Conservation (phyloP, 2,797 vertebrate species). For the Acridotheres tristis region DNA sequence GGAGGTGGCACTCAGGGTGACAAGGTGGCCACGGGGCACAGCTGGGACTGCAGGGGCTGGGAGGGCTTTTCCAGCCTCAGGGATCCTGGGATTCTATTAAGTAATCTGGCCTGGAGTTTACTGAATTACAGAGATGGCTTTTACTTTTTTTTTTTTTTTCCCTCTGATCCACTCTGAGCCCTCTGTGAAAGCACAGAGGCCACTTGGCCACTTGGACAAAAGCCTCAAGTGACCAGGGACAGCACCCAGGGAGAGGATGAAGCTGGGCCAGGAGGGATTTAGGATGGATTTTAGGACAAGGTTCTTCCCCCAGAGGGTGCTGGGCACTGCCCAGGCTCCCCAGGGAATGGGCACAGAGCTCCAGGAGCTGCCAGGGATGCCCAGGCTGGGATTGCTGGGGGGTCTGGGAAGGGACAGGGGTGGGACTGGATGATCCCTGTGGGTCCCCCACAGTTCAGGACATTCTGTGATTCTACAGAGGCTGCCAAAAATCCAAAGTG, state of each 20-base stretch:
- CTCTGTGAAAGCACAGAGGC: not conserved
- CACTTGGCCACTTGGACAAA: not conserved
- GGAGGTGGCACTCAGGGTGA: too few species aligned
- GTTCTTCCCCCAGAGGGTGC: not conserved
- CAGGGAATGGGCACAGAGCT: not conserved
- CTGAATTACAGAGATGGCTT: not conserved
- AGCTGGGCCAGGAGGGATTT: accelerated
- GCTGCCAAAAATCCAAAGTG: not conserved
- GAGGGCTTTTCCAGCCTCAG: too few species aligned
- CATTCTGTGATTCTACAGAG: not conserved
- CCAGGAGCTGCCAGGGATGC: not conserved
- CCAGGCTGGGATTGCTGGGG: accelerated
- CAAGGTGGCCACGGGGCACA: too few species aligned
- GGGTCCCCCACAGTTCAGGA: not conserved
- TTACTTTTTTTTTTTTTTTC: not conserved
- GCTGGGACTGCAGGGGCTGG: too few species aligned
- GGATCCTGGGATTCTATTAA: too few species aligned
- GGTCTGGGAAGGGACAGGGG: not conserved
- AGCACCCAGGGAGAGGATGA: accelerated
- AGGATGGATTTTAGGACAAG: accelerated
- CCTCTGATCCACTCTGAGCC: not conserved
- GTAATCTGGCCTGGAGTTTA: not conserved
- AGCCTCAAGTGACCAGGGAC: not conserved
- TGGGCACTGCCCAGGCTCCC: not conserved
- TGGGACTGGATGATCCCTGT: accelerated